A percentile compares a stretch with the other conserved stretches of the same genome.
Evolutionary conservation across 2,797 vertebrate genomes (phyloP).

Genomic region (Malurus splendens): DNA sequence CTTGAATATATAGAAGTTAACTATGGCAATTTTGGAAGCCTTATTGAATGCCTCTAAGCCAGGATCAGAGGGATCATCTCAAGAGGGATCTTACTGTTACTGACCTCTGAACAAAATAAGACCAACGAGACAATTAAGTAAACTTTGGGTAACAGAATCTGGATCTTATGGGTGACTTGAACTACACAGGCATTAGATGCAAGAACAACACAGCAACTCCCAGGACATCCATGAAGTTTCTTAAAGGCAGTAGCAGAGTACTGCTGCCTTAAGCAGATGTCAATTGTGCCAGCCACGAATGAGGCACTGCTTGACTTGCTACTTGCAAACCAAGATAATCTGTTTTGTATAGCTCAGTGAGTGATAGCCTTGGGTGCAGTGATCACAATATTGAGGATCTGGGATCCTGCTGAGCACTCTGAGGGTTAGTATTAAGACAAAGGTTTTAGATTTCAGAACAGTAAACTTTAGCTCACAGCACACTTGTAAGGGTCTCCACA

Average conservation of each 20-base stretch:
- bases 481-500: not conserved
- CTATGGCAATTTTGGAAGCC: not conserved
- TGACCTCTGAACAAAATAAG: not conserved
- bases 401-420: not conserved
- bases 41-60: not conserved
- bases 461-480: not conserved
- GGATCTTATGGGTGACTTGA: not conserved
- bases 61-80: not conserved
- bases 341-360: not conserved
- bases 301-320: not conserved
- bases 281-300: not conserved
- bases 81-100: not conserved
- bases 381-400: not conserved
- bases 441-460: not conserved
- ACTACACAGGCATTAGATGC: not conserved
- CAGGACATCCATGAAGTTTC: not conserved
- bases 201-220: not conserved
- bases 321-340: not conserved
- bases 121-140: not conserved
- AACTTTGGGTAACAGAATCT: not conserved
- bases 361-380: not conserved
- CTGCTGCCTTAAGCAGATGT: not conserved
- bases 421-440: not conserved
- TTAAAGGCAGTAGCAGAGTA: not conserved
- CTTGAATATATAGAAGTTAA: not conserved